Conservation (phyloP, 2,113 vertebrate species). For the Malurus melanocephalus region DNA sequence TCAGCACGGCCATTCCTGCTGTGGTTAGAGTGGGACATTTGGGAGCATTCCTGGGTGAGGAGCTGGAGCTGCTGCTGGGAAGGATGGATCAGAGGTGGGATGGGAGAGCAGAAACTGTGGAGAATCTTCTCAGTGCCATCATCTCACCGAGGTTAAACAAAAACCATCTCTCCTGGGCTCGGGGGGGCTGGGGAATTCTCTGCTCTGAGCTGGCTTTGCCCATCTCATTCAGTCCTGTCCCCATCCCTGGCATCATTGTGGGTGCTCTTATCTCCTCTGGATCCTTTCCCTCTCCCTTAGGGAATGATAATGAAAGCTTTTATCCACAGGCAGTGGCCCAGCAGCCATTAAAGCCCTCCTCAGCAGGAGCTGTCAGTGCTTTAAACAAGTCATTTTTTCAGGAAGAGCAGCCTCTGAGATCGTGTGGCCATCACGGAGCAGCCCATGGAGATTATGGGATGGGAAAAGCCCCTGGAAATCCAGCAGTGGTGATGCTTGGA, state of each 20-base stretch:
- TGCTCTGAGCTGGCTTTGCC: not conserved
- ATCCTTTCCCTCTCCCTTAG: not conserved
- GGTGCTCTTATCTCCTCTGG: not conserved
- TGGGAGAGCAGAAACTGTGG: not conserved
- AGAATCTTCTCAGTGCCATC: not conserved
- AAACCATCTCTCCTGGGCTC: not conserved
- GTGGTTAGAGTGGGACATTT: accelerated
- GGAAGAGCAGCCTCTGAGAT: not conserved
- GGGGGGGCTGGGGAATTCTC: not conserved
- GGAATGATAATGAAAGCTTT: not conserved
- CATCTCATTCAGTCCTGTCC: accelerated
- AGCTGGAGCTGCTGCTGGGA: accelerated
- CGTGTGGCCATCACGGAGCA: not conserved
- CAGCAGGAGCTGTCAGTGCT: not conserved
- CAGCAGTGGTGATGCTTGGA: accelerated
- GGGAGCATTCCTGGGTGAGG: not conserved
- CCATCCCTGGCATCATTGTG: accelerated
- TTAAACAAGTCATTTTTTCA: accelerated
- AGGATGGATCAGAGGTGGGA: not conserved
- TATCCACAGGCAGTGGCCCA: not conserved
- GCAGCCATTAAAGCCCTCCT: not conserved
- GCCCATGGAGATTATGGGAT: not conserved
- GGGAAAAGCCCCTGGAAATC: not conserved
- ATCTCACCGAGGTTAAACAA: not conserved
- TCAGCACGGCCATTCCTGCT: not conserved